Percentiles rank a stretch among this genome's conserved stretches.
These are phyloP conservation scores for Zoanthus solanderi DNA, from an alignment of 92 coral and sea anemone species.

Conservation along the genomic window DNA sequence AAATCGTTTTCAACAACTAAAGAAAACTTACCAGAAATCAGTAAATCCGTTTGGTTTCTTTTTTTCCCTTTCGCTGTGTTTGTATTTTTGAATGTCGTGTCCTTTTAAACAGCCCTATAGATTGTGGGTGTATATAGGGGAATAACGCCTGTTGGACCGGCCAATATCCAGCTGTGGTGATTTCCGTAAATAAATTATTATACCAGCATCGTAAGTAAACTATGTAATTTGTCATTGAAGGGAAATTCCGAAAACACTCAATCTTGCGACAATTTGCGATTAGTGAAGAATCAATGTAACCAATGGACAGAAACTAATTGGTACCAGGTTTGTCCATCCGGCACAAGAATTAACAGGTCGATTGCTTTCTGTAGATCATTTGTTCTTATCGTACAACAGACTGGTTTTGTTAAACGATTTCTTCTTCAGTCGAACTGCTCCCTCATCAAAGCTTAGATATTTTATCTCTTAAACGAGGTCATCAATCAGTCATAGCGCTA, in stretches of 20 bases:
- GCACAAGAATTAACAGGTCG: slow-evolving; percentile 58
- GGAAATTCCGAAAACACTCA: slow-evolving; percentile 77
- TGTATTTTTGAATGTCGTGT: not conserved
- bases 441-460: slow-evolving; percentile 6
- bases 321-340: slow-evolving; percentile 46
- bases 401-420: not conserved
- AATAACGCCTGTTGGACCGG: slow-evolving; percentile 30
- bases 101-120: slow-evolving; percentile 23
- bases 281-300: slow-evolving; percentile 57
- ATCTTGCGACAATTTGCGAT: slow-evolving; percentile 64
- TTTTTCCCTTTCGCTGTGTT: slow-evolving; percentile 14
- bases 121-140: slow-evolving; percentile 29
- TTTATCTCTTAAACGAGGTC: slow-evolving; percentile 16
- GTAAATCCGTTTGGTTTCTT: not conserved
- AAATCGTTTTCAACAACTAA: no score
- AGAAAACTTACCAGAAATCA: slow-evolving; percentile 25
- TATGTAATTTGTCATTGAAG: slow-evolving; percentile 76
- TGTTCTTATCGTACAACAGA: slow-evolving; percentile 14
- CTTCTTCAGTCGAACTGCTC: not conserved
- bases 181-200: slow-evolving; percentile 64
- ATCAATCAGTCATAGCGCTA: not conserved
- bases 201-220: slow-evolving; percentile 56
- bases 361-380: slow-evolving; percentile 50
- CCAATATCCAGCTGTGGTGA: slow-evolving; percentile 49
- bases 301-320: slow-evolving; percentile 40